Base-by-base conservation (phyloP, 2,113 vertebrate species). In the Syngnathus scovelli region DNA sequence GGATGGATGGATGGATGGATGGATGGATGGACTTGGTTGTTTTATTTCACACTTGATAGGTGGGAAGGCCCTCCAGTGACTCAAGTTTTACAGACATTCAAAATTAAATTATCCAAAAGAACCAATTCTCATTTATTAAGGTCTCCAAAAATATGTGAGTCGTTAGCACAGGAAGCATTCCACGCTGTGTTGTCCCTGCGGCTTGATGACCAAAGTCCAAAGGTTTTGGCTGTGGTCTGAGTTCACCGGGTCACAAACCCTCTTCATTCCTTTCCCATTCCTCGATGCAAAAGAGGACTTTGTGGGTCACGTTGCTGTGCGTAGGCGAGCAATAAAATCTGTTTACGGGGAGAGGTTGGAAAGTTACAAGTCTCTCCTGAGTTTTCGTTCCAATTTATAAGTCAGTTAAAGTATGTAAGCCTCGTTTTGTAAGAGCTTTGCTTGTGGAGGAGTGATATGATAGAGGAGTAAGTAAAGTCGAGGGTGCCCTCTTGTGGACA, bases 401-500 rank as follows among this genome's bases (percentile, higher is more conserved):
- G 13, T 16, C 38, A 51, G 46, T 65, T 3, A 67, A 43, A 18
- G 41, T 13, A n/a, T 62, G 21, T 19, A 0, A 59, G 76, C 10
- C 19, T 75, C 41, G 23, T 49, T 64, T 43, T 58, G 1, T 16
- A 66, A 15, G 12, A 71, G 23, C 21, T 59, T 23, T n/a, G 16
- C 1, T 11, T 39, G 13, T 39, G 41, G 7, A 59, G 66, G 2
- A 7, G 49, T 37, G 65, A 51, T 15, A 41, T 41, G 1, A 41
- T 37, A 18, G 12, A 62, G 33, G 4, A 70, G 6, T 43, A 48
- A 61, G 68, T n/a, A 58, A 75, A 49, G 78, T 8, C 15, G 51
- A 62, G 51, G 83, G 69, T 69, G 81, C 78, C 89, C 68, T 72
- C 88, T 9, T 79, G 86, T 89, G 90, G 86, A 65, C 21, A 2